Base-by-base conservation (phyloP, 2,888 invertebrate genomes). In the Celastrina argiolus region DNA sequence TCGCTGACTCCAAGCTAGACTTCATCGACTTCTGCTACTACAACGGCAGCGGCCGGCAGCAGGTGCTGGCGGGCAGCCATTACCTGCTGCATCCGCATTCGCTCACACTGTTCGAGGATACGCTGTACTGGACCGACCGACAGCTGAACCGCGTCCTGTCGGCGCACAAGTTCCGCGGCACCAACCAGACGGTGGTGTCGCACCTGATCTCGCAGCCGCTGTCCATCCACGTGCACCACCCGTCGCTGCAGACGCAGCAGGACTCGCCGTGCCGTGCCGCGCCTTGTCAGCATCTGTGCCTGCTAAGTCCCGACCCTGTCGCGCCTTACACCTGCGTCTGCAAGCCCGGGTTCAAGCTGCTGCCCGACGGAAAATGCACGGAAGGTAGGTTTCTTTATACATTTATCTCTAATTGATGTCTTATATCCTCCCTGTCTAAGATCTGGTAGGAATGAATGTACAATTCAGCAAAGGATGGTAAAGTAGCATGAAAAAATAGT, bases 11-110 rank as follows among this genome's bases (percentile, higher is more conserved):
- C 0, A 98, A 99, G 80, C 87, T 99, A 41, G 99, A 99, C 82
- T 99, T 97, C 79, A 99, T 99, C 69, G 99, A 99, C 80, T 98
- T 98, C 81, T 99, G 98, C 80, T 96, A 97, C 78, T 99, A 99
- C 88, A 97, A 99, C 77, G 99, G 99, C 8, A 94, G 94, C 0
- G 96, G 97, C 0, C 88, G 99, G 22, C 96, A 96, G 73, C 97
- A 98, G 83, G 98, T 97, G 0, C 80, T 97, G 18, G 95, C 97
- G 2, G 95, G 95, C 16, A 97, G 96, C 72, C 97, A 99, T 84
- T 99, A 99, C 79, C 88, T 99, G 0, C 91, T 98, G 1, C 99
- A 99, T 87, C 98, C 99, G 0, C 99, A 99, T 82, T 98, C 97
- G 8, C 84, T 99, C 41, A 97, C 98, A 0, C 89, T 99, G 7